A percentile compares a stretch with the other conserved stretches of the same genome.
Conservation (phyloP, 2,797 vertebrate genomes). For the Hozukius guyotensis region DNA sequence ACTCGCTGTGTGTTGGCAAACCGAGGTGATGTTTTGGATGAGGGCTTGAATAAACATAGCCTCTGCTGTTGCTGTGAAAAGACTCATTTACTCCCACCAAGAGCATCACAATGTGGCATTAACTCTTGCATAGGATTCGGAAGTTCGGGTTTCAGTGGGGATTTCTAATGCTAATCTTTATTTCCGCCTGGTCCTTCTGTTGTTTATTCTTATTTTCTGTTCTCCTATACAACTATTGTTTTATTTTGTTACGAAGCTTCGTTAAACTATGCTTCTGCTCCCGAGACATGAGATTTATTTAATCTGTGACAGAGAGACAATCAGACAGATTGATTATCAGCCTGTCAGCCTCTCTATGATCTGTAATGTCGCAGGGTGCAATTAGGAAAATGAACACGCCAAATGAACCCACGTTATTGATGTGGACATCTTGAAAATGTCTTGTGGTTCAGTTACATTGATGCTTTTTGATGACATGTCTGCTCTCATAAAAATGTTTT, state of each 20-base stretch:
- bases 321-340: neutral
- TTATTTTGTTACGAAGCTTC: neutral
- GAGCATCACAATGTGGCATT: constrained; percentile 45
- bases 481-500: neutral
- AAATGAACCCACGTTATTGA: neutral
- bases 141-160: neutral
- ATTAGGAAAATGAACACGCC: constrained; percentile 9
- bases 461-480: neutral
- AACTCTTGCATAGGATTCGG: constrained; percentile 33
- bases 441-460: neutral
- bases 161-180: constrained; percentile 14
- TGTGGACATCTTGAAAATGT: neutral
- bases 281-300: neutral
- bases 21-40: constrained; percentile 58
- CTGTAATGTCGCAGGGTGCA: neutral
- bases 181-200: neutral
- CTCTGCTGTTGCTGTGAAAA: constrained; percentile 60
- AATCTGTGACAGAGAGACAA: neutral
- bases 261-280: neutral
- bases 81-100: constrained; percentile 61
- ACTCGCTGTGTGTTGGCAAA: constrained; percentile 60
- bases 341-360: neutral
- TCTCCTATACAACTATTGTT: neutral
- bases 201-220: neutral
- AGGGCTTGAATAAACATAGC: constrained; percentile 63